These are phyloP conservation scores for Eriosoma lanigerum DNA, from an alignment of 1,140 invertebrate genomes.

Conservation along the genomic window DNA sequence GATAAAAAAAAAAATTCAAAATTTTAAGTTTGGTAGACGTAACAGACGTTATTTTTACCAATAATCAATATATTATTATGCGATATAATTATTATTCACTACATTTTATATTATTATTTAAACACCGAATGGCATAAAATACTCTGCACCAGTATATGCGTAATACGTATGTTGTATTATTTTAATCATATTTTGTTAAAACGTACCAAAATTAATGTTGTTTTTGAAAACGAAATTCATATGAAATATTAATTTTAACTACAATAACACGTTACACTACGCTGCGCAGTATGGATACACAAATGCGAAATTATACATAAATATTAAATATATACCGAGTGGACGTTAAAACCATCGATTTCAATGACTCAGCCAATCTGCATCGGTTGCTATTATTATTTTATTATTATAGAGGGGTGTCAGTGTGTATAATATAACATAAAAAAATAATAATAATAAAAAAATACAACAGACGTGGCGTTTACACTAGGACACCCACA, in stretches of 20 bases:
- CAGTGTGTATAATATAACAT: neutral
- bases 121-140: too few relatives aligned
- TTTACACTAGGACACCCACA: constrained; percentile 26
- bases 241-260: neutral
- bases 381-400: too few relatives aligned
- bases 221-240: neutral
- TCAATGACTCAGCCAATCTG: constrained; percentile 4
- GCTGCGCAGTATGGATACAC: neutral
- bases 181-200: neutral
- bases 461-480: constrained; percentile 1
- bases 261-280: too few relatives aligned
- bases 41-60: too few relatives aligned
- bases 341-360: constrained; percentile 4
- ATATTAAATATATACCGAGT: neutral
- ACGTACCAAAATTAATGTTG: neutral
- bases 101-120: too few relatives aligned
- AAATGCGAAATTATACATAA: neutral
- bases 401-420: neutral
- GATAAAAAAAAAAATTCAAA: too few relatives aligned
- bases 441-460: constrained; percentile 5
- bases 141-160: too few relatives aligned
- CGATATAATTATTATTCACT: too few relatives aligned
- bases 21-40: too few relatives aligned
- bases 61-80: too few relatives aligned
- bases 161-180: too few relatives aligned